Percentiles rank a stretch among this genome's conserved stretches.
Conservation (phyloP, 2,797 vertebrate genomes). For the Babyrousa celebensis region DNA sequence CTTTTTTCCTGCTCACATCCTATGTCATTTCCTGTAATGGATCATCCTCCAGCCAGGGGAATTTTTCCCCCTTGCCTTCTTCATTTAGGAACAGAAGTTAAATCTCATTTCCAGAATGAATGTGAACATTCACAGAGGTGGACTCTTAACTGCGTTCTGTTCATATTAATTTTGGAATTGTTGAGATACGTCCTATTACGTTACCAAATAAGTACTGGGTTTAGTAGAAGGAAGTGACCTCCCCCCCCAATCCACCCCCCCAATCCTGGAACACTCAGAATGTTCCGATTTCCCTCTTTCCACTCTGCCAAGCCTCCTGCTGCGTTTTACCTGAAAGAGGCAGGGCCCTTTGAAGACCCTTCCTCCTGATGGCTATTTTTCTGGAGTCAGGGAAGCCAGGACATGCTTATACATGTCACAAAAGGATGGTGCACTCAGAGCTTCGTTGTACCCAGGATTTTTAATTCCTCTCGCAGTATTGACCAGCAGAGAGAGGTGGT, state of each 20-base stretch:
- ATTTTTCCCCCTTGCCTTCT: neutral
- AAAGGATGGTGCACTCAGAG: neutral
- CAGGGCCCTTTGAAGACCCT: neutral
- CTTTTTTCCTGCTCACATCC: neutral
- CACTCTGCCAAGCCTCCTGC: conserved; percentile 4
- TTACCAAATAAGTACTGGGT: conserved; percentile 84
- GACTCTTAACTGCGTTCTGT: conserved; percentile 70
- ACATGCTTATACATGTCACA: neutral
- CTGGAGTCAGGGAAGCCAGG: neutral
- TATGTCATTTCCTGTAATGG: neutral
- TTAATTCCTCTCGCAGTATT: conserved; percentile 19
- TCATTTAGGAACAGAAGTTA: neutral
- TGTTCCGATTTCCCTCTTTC: conserved; percentile 69
- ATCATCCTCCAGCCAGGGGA: neutral
- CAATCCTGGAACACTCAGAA: conserved; percentile 25
- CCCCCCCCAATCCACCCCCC: neutral
- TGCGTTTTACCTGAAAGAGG: neutral
- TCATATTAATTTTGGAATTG: conserved; percentile 69
- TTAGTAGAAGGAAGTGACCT: conserved; percentile 55
- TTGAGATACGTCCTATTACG: conserved; percentile 65
- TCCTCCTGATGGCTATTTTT: neutral
- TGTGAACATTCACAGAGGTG: conserved; percentile 67
- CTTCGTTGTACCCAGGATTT: neutral
- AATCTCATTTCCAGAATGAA: conserved; percentile 67
- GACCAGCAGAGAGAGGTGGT: neutral